A percentile compares a stretch with the other conserved stretches of the same genome.
phyloP scores from a whole-genome alignment of 2,797 vertebrate genomes.

The Prunella strophiata region DNA sequence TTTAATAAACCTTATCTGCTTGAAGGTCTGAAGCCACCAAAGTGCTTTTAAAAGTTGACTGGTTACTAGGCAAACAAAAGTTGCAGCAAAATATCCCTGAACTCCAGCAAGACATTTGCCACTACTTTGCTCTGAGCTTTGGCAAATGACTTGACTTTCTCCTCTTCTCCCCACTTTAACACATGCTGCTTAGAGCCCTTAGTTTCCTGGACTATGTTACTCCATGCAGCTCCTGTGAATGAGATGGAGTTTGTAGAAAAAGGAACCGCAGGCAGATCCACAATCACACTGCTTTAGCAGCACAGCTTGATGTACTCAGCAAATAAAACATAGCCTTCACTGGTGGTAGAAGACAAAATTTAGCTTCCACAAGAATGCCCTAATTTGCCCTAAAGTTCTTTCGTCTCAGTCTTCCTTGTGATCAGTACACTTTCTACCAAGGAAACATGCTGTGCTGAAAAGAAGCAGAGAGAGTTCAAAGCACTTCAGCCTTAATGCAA shows the following conservation, averaged over 20 bases:
- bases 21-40: not conserved
- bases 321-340: slow-evolving; percentile 64
- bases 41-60: not conserved
- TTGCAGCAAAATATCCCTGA: not conserved
- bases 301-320: slow-evolving; percentile 44
- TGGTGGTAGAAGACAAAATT: slow-evolving; percentile 51
- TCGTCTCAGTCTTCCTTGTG: not conserved
- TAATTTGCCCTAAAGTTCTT: slow-evolving; percentile 67
- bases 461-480: slow-evolving; percentile 57
- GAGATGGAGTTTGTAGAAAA: not conserved
- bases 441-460: slow-evolving; percentile 57
- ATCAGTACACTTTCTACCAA: slow-evolving; percentile 28
- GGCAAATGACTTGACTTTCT: not conserved
- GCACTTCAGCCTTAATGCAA: slow-evolving; percentile 56
- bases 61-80: not conserved
- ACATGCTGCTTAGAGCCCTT: not conserved
- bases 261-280: not conserved
- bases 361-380: slow-evolving; percentile 38
- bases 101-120: not conserved
- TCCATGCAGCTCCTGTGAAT: not conserved
- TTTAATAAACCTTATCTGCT: not conserved
- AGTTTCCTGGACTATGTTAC: not conserved
- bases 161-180: not conserved
- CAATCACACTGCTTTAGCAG: slow-evolving; percentile 55
- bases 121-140: not conserved